Conservation (phyloP, 2,888 invertebrate species). For the Eucriotettix oculatus region DNA sequence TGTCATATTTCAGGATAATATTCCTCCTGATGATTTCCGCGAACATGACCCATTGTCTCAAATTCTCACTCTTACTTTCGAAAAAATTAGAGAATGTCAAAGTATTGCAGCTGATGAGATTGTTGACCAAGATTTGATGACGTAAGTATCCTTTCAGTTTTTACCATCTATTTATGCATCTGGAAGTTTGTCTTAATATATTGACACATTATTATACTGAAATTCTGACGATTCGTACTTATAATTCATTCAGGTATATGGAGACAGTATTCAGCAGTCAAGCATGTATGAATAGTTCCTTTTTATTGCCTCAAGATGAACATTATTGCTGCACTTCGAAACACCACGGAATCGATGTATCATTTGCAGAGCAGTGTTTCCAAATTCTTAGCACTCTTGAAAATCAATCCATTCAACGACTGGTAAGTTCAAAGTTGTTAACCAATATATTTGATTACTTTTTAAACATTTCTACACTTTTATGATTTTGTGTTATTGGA, state of each 20-base stretch:
- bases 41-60: constrained; percentile 37
- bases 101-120: constrained; percentile 39
- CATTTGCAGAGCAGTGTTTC: constrained; percentile 47
- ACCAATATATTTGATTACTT: too few species aligned
- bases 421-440: constrained; percentile 29
- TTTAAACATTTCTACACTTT: too few species aligned
- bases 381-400: constrained; percentile 49
- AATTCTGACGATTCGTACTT: not conserved
- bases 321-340: constrained; percentile 68
- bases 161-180: not conserved
- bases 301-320: constrained; percentile 45
- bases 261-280: constrained; percentile 74
- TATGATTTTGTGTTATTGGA: too few species aligned
- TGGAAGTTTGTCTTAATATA: not conserved
- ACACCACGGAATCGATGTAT: constrained; percentile 65
- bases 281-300: constrained; percentile 79
- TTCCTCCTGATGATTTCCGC: constrained; percentile 46
- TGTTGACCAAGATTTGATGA: constrained; percentile 44
- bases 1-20: constrained; percentile 21
- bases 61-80: constrained; percentile 45
- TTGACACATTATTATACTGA: not conserved
- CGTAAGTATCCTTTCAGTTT: constrained; percentile 19
- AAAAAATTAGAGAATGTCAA: constrained; percentile 41
- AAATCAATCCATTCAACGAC: constrained; percentile 52
- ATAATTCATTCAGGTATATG: constrained; percentile 41